phyloP scores from a whole-genome alignment of 2,113 vertebrate species.

The Phasianus colchicus region DNA sequence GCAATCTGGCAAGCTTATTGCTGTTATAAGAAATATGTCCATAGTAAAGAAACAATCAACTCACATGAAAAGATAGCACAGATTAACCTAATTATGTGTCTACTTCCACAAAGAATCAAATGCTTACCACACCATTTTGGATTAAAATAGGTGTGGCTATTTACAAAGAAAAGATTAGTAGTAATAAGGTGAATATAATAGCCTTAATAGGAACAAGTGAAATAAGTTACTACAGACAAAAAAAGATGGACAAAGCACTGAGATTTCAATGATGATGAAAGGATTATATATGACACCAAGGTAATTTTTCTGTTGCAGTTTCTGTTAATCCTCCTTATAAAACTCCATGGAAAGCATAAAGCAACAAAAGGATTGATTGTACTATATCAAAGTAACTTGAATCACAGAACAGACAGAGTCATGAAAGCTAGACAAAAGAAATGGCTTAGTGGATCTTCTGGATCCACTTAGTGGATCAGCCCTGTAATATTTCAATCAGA shows the following conservation, averaged over 20 bases:
- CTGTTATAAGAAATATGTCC: slow-evolving; percentile 88
- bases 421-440: not conserved
- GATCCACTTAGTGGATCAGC: slow-evolving; percentile 11
- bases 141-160: slow-evolving; percentile 95
- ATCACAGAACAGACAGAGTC: not conserved
- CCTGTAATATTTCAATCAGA: not conserved
- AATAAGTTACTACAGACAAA: slow-evolving; percentile 89
- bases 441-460: not conserved
- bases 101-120: slow-evolving; percentile 91
- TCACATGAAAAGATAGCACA: slow-evolving; percentile 89
- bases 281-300: slow-evolving; percentile 84
- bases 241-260: slow-evolving; percentile 83
- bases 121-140: slow-evolving; percentile 82
- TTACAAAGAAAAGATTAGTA: slow-evolving; percentile 94
- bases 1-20: slow-evolving; percentile 83
- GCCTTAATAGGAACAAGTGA: slow-evolving; percentile 88
- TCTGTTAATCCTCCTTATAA: slow-evolving; percentile 62
- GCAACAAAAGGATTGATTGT: not conserved
- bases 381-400: not conserved
- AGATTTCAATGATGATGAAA: slow-evolving; percentile 86
- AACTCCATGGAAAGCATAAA: slow-evolving; percentile 13
- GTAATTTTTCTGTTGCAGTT: slow-evolving; percentile 62
- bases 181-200: slow-evolving; percentile 93
- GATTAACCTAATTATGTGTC: slow-evolving; percentile 93
- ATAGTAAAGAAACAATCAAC: slow-evolving; percentile 89